Evolutionary conservation across 2,113 vertebrate genomes (phyloP), one percentile per base, ranked within the genome.

Genomic region (Perca fluviatilis): DNA sequence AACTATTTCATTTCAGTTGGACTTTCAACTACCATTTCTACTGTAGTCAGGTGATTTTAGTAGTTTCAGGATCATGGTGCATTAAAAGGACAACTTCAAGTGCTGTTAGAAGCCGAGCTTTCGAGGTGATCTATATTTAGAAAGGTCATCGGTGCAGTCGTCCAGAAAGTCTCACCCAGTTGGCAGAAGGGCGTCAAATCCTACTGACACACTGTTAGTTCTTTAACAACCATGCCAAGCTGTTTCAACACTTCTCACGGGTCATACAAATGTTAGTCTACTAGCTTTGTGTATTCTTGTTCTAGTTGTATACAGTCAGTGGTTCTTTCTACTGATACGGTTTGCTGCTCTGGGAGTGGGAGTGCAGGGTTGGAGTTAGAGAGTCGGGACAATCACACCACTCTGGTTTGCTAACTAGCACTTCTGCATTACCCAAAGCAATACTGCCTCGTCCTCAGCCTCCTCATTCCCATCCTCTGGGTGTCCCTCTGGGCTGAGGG

Each of bases 381-480:
- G 23, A 68, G 18, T 67, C 81, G 43, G 82, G 54, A 58, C 73
- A 83, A 62, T 76, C 89, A 93, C 77, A 86, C 51, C 91, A 91
- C 82, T 82, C 92, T 43, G 49, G 18, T 36, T 53, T 11, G 7
- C 63, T 49, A 84, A 30, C 64, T 36, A 60, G 61, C 79, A 67
- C 77, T 18, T 56, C 77, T 27, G 50, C 27, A 86, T 96, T 96
- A 96, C 95, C 95, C 93, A 95, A 73, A 95, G 91, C 79, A 95
- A 90, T 74, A 85, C 92, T 0, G 88, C 89, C 57, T 95, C 93
- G 13, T 96, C 94, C 83, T 96, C 94, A 21, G 77, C 88, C 53
- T 93, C 91, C 62, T 91, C 91, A 1, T 89, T 86, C 40, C 21
- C 88, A 6, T 93, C 88, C 56, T 84, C 86, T 27, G 27, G 27